These are phyloP conservation scores for Mycteria americana DNA, from an alignment of 2,797 vertebrate species.

Conservation along the genomic window DNA sequence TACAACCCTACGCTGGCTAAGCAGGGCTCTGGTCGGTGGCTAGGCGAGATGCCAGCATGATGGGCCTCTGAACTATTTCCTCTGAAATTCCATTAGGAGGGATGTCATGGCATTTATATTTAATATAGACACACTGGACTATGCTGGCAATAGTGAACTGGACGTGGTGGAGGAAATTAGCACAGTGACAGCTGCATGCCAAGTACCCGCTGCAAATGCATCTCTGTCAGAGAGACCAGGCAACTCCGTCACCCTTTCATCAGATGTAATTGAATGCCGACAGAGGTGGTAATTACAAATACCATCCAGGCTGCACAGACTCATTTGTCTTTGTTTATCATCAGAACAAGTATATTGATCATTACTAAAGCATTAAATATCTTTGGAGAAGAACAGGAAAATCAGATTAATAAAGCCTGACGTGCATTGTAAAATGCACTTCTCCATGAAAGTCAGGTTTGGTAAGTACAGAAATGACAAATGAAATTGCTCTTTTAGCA, in stretches of 20 bases:
- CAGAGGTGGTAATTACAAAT: constrained; percentile 67
- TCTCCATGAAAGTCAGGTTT: background rate
- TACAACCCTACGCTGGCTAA: rapidly evolving
- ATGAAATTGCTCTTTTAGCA: background rate
- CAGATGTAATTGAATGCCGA: constrained; percentile 56
- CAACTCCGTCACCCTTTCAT: constrained; percentile 43
- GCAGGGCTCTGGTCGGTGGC: background rate
- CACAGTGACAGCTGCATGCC: background rate
- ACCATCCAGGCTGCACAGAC: constrained; percentile 54
- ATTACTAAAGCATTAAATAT: constrained; percentile 32
- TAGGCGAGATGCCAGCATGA: background rate
- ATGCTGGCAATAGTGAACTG: background rate
- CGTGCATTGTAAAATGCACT: background rate
- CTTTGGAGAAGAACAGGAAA: constrained; percentile 19
- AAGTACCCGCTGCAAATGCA: background rate
- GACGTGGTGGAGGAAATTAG: background rate
- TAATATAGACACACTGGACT: background rate
- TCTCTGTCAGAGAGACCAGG: background rate
- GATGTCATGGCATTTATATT: background rate
- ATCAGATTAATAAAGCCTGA: constrained; percentile 59
- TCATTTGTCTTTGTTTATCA: constrained; percentile 76
- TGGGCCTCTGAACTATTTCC: background rate
- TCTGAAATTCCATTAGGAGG: background rate
- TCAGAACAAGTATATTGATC: constrained; percentile 65
- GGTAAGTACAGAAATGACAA: background rate